Evolutionary conservation across 1,140 invertebrate genomes (phyloP).

Genomic region (Macrocentrus cingulum): DNA sequence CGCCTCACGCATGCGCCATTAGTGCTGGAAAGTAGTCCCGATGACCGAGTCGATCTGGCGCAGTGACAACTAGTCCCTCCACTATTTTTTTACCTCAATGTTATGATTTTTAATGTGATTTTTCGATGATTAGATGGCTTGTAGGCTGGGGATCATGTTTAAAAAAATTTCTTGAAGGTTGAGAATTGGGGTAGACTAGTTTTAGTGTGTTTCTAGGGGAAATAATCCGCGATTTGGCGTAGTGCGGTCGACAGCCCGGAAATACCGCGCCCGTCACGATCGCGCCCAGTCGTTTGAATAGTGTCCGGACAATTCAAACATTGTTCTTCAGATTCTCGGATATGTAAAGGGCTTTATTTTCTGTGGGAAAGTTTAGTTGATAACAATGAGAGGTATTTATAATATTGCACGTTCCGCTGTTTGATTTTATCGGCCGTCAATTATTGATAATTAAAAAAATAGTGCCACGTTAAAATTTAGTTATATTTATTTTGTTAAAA

Average conservation of each 20-base stretch:
- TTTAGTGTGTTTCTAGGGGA: conserved; percentile 14
- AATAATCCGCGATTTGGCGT: conserved; percentile 40
- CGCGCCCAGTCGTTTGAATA: conserved; percentile 51
- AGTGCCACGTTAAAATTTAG: no score
- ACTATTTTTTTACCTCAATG: no score
- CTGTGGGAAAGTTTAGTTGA: background rate
- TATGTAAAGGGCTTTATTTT: background rate
- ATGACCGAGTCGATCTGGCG: background rate
- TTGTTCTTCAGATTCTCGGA: conserved; percentile 19
- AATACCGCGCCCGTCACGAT: conserved; percentile 54
- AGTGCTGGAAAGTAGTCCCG: conserved; percentile 37
- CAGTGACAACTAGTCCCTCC: conserved; percentile 37
- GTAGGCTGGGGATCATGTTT: background rate
- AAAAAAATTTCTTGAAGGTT: background rate
- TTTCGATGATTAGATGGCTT: background rate
- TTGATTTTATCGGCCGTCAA: no score
- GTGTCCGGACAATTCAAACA: conserved; percentile 27
- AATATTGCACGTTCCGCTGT: no score
- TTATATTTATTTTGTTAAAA: no score
- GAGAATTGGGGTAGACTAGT: background rate
- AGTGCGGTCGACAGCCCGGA: conserved; percentile 47
- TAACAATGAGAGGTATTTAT: no score
- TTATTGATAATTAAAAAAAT: no score
- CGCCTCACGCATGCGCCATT: conserved; percentile 36
- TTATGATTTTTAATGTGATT: background rate